These are phyloP conservation scores for Conus ventricosus DNA, from an alignment of 1,140 invertebrate species.

Conservation along the genomic window DNA sequence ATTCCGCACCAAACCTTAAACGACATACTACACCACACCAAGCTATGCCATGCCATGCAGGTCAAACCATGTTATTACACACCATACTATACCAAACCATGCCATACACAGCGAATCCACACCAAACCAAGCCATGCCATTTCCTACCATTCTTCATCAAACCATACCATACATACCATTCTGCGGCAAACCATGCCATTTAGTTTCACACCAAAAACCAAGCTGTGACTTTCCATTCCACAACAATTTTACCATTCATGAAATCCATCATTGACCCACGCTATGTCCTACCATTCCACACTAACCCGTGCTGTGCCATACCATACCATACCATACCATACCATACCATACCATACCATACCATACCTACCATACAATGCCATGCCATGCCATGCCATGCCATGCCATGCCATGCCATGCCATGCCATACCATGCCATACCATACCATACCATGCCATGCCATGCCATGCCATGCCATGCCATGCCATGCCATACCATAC, in stretches of 20 bases:
- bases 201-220: slow-evolving; percentile 24
- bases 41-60: slow-evolving; percentile 49
- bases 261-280: slow-evolving; percentile 38
- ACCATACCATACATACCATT: slow-evolving; percentile 17
- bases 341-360: slow-evolving; percentile 24
- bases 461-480: slow-evolving; percentile 51
- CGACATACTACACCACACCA: slow-evolving; percentile 49
- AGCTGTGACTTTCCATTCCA: slow-evolving; percentile 45
- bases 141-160: slow-evolving; percentile 49
- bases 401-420: slow-evolving; percentile 54
- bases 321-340: slow-evolving; percentile 53
- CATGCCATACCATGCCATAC: slow-evolving; percentile 52
- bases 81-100: slow-evolving; percentile 4
- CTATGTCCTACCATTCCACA: slow-evolving; percentile 47
- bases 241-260: background rate
- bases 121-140: slow-evolving; percentile 55
- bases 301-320: slow-evolving; percentile 31
- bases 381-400: slow-evolving; percentile 55
- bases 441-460: slow-evolving; percentile 53
- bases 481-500: slow-evolving; percentile 50
- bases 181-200: no score
- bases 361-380: slow-evolving; percentile 49
- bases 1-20: slow-evolving; percentile 50
- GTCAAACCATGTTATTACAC: slow-evolving; percentile 41
- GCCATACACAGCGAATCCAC: slow-evolving; percentile 9